Evolutionary conservation across 2,888 invertebrate genomes (phyloP), one percentile per base, ranked within the genome.

Genomic region (Sphecodes monilicornis): DNA sequence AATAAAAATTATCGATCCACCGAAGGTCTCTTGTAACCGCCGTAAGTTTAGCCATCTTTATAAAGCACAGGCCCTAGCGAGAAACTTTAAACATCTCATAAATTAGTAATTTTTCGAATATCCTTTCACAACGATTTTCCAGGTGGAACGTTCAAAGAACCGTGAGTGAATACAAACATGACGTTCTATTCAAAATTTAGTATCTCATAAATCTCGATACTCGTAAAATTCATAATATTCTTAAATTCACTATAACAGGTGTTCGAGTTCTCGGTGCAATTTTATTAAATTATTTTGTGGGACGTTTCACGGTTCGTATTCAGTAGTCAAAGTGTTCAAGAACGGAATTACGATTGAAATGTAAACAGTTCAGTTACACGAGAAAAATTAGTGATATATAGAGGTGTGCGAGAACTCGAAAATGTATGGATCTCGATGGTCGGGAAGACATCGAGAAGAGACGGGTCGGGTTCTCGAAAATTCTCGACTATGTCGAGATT

Each of bases 51-150:
- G 57, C 29, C 64, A 32, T 64, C 32, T 32, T 64, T 32, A 64
- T 64, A 64, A 64, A 32, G 29, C 64, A 32, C 29, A 10, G 18
- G 64, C 18, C 18, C 29, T 3, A 3, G 18, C 18, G 22, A 10
- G 64, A 32, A 64, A 64, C 64, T 64, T 64, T 10, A 29, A 32
- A 32, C 64, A 64, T 64, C 32, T 22, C 64, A 29, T 64, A 64
- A 32, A 64, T 64, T 64, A 64, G 16, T 32, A 32, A 64, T 32
- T 29, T 32, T 22, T 64, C 32, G 64, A 16, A 22, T 64, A 64
- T 32, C 64, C 22, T 16, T 10, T 18, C 16, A 6, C 32, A 13
- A 60, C n/a, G 57, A 16, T 16, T 60, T 29, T 16, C 26, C 57
- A 29, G 26, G 57, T 16, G 29, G 26, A 60, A 4, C 29, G 57